Percentiles rank a stretch among this genome's conserved stretches.
Evolutionary conservation across 2,888 invertebrate species (phyloP).

Genomic region (Eueremaeus valkanovi): DNA sequence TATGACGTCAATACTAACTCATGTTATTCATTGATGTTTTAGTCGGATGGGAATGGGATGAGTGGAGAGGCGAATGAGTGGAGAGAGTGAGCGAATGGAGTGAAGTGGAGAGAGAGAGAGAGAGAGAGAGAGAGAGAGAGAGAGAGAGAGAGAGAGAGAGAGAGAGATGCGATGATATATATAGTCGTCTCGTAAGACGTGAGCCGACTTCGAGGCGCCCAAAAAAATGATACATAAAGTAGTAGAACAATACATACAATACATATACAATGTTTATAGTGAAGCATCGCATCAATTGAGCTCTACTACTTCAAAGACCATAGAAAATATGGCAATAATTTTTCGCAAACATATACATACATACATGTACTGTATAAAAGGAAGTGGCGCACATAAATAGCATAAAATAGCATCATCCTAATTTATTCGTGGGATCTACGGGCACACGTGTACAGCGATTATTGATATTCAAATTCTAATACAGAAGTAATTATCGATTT

Average conservation of each 20-base stretch:
- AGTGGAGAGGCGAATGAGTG: not conserved
- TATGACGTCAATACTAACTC: conserved; percentile 33
- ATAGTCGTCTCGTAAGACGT: conserved; percentile 20
- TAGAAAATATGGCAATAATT: no score
- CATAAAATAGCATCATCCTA: no score
- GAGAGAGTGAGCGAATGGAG: not conserved
- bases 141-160: not conserved
- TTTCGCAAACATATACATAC: no score
- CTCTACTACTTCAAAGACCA: no score
- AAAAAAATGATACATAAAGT: no score
- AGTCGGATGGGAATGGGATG: conserved; percentile 10
- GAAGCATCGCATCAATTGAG: not conserved
- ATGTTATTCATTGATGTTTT: conserved; percentile 13
- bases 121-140: not conserved
- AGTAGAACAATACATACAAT: no score
- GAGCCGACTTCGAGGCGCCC: conserved; percentile 26
- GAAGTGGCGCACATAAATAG: no score
- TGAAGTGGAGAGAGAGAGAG: not conserved
- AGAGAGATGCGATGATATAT: conserved; percentile 4
- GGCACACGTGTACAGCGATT: no score
- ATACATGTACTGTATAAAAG: no score
- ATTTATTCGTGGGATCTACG: no score
- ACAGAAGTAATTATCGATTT: no score
- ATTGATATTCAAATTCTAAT: no score
- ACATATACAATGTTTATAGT: not conserved